Percentiles rank a stretch among this genome's conserved stretches.
These are phyloP conservation scores for Austrolebias charrua DNA, from an alignment of 2,797 vertebrate genomes.

Conservation along the genomic window DNA sequence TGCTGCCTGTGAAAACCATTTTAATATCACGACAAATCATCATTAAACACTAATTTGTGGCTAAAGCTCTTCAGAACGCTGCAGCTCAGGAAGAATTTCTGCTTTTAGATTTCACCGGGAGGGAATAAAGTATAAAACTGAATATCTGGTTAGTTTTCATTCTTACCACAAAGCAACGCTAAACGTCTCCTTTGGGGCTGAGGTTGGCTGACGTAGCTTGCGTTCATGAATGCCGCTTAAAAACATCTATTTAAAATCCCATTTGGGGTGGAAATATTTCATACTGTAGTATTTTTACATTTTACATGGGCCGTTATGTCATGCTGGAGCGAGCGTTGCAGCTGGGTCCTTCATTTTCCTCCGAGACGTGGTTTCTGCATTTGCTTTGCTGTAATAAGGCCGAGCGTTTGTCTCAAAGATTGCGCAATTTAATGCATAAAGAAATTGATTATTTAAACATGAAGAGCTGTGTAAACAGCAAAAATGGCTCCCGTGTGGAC, in stretches of 20 bases:
- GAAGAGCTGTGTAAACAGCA: too few relatives aligned
- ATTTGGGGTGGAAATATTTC: slow-evolving; percentile 66
- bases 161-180: slow-evolving; percentile 59
- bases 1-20: too few relatives aligned
- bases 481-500: too few relatives aligned
- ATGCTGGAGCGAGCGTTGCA: slow-evolving; percentile 26
- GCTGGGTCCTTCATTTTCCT: slow-evolving; percentile 54
- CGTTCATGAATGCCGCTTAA: slow-evolving; percentile 54
- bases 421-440: slow-evolving; percentile 43
- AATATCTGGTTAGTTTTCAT: slow-evolving; percentile 65
- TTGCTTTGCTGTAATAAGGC: slow-evolving; percentile 49
- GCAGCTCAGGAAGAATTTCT: too few relatives aligned
- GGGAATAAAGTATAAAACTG: slow-evolving; percentile 25
- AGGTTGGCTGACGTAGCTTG: slow-evolving; percentile 57
- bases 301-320: slow-evolving; percentile 44
- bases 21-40: too few relatives aligned
- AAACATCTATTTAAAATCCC: slow-evolving; percentile 69
- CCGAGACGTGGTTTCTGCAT: slow-evolving; percentile 43
- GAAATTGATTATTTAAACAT: slow-evolving; percentile 56
- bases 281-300: slow-evolving; percentile 67
- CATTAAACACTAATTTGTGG: too few relatives aligned
- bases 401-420: slow-evolving; percentile 52
- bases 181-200: slow-evolving; percentile 49
- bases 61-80: too few relatives aligned
- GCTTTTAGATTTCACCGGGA: too few relatives aligned